Evolutionary conservation across 2,797 vertebrate genomes (phyloP).

Genomic region (Pseudotriccus pelzelni): DNA sequence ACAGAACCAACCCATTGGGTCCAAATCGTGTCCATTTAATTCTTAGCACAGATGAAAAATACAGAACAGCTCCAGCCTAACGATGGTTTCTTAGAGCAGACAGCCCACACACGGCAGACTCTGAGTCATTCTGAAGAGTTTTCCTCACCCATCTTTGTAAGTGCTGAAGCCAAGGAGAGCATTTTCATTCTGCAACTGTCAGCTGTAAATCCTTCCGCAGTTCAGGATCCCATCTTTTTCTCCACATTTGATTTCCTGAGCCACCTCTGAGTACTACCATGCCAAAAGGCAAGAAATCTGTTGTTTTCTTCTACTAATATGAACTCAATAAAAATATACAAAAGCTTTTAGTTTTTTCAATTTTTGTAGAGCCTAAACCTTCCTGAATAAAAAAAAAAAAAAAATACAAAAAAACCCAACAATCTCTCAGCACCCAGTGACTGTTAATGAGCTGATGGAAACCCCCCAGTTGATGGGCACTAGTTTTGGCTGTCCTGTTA

Average conservation of each 20-base stretch:
- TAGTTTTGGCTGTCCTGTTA: background rate
- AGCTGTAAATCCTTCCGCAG: background rate
- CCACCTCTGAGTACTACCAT: background rate
- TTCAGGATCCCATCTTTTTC: background rate
- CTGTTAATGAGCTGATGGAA: background rate
- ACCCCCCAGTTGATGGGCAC: background rate
- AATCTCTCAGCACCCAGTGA: background rate
- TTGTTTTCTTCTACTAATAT: background rate
- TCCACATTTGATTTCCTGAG: background rate
- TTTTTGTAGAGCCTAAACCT: background rate
- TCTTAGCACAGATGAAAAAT: background rate
- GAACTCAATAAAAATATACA: background rate
- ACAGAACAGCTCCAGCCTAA: background rate
- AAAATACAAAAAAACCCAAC: background rate
- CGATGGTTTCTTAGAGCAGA: background rate
- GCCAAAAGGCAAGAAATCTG: background rate
- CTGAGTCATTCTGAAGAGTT: background rate
- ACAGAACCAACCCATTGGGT: background rate
- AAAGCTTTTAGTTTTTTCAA: background rate
- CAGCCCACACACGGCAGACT: background rate
- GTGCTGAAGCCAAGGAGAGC: background rate
- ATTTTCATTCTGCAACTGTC: background rate
- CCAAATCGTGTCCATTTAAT: background rate
- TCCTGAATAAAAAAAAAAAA: background rate
- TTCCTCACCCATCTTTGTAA: background rate